Percentiles rank a stretch among this genome's conserved stretches.
These are phyloP conservation scores for Apodemus speciosus DNA, from an alignment of 2,113 vertebrate species.

Conservation along the genomic window DNA sequence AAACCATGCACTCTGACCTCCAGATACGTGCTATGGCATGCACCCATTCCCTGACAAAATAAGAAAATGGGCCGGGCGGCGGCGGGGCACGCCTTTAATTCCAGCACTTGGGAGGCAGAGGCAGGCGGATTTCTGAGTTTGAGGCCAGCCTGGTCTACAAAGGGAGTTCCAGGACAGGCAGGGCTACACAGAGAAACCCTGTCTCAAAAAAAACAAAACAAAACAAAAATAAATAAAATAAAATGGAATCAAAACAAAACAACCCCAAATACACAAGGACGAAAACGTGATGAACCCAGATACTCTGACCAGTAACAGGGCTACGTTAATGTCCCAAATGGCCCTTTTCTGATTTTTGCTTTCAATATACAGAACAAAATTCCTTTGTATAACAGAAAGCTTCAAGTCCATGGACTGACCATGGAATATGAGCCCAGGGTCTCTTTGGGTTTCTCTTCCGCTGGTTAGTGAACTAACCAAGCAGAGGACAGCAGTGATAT, in stretches of 20 bases:
- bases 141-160: too few relatives aligned
- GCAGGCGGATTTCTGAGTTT: too few relatives aligned
- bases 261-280: neutral
- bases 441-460: conserved; percentile 52
- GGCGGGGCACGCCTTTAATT: too few relatives aligned
- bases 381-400: conserved; percentile 41
- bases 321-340: neutral
- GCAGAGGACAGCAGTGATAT: neutral
- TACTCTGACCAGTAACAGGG: fast-evolving
- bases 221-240: too few relatives aligned
- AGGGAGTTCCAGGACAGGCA: too few relatives aligned
- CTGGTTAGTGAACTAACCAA: neutral
- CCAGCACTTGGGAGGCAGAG: too few relatives aligned
- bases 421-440: neutral
- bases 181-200: too few relatives aligned
- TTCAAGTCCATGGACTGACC: neutral
- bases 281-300: neutral
- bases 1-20: neutral
- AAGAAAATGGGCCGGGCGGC: neutral
- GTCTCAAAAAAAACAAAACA: too few relatives aligned
- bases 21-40: neutral
- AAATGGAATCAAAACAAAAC: neutral
- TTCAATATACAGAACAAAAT: neutral
- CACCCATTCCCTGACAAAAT: neutral
- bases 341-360: neutral